These are phyloP conservation scores for Conopomorpha cramerella DNA, from an alignment of 1,140 invertebrate species.

Conservation along the genomic window DNA sequence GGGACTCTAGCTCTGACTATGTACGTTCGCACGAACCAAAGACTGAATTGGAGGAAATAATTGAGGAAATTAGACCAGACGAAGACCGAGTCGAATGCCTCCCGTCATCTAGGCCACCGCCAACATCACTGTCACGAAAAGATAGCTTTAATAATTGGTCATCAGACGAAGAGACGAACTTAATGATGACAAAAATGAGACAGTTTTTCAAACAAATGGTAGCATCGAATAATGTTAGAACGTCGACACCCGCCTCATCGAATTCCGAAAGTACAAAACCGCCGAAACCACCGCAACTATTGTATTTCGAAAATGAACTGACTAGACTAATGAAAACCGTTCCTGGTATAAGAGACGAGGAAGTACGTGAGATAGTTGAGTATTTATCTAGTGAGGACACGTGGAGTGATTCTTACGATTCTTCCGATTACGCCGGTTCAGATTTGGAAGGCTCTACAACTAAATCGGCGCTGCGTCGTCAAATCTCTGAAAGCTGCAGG, in stretches of 20 bases:
- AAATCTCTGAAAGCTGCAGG: constrained; percentile 85
- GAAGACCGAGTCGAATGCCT: constrained; percentile 46
- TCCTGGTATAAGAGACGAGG: constrained; percentile 85
- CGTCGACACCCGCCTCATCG: constrained; percentile 60
- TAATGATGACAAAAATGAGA: constrained; percentile 94
- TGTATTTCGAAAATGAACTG: constrained; percentile 87
- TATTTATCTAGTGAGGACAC: constrained; percentile 90
- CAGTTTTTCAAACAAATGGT: constrained; percentile 90
- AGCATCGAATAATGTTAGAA: constrained; percentile 65
- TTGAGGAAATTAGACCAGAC: constrained; percentile 56
- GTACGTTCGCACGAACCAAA: constrained; percentile 55
- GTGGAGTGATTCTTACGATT: constrained; percentile 91
- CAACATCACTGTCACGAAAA: constrained; percentile 71
- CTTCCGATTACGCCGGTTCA: constrained; percentile 87
- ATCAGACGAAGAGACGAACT: constrained; percentile 89
- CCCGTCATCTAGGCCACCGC: constrained; percentile 41
- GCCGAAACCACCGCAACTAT: constrained; percentile 79
- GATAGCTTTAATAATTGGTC: constrained; percentile 94
- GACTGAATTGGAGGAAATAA: constrained; percentile 62
- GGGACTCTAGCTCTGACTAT: constrained; percentile 60
- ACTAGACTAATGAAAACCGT: constrained; percentile 91
- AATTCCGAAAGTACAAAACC: constrained; percentile 63
- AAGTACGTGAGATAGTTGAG: constrained; percentile 89
- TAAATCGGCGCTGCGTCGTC: constrained; percentile 76
- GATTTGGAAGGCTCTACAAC: constrained; percentile 77